Percentiles rank a stretch among this genome's conserved stretches.
phyloP scores from a whole-genome alignment of 2,888 invertebrate genomes.

The Phania funesta region DNA sequence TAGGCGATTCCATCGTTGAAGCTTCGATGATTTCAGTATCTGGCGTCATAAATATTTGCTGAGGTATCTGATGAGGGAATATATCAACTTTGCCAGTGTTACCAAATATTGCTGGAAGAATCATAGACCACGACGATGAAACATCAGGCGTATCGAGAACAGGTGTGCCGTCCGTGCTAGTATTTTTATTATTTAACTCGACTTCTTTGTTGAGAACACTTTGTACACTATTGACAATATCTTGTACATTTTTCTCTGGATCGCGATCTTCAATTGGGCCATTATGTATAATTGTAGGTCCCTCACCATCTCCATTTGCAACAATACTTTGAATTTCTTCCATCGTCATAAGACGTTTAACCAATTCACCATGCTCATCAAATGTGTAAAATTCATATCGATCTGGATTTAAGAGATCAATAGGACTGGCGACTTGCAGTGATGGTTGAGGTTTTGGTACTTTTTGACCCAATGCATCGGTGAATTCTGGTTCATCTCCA shows the following conservation, averaged over 20 bases:
- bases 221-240: conserved; percentile 90
- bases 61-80: conserved; percentile 82
- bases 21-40: conserved; percentile 79
- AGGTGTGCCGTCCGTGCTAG: conserved; percentile 77
- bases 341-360: conserved; percentile 91
- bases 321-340: conserved; percentile 92
- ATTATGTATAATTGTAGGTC: conserved; percentile 79
- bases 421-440: conserved; percentile 88
- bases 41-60: conserved; percentile 79
- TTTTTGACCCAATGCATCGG: conserved; percentile 86
- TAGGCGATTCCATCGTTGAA: conserved; percentile 71
- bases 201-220: conserved; percentile 89
- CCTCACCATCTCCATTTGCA: conserved; percentile 89
- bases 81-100: conserved; percentile 84
- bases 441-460: conserved; percentile 84
- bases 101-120: conserved; percentile 89
- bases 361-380: conserved; percentile 90
- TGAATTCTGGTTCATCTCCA: conserved; percentile 83
- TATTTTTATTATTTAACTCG: conserved; percentile 83
- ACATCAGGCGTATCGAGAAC: conserved; percentile 87
- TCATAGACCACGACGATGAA: conserved; percentile 89
- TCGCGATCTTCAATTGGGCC: conserved; percentile 79
- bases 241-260: conserved; percentile 87
- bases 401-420: conserved; percentile 89
- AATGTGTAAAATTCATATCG: conserved; percentile 93